Evolutionary conservation across 2,797 vertebrate genomes (phyloP).

Genomic region (Sarcoramphus papa): DNA sequence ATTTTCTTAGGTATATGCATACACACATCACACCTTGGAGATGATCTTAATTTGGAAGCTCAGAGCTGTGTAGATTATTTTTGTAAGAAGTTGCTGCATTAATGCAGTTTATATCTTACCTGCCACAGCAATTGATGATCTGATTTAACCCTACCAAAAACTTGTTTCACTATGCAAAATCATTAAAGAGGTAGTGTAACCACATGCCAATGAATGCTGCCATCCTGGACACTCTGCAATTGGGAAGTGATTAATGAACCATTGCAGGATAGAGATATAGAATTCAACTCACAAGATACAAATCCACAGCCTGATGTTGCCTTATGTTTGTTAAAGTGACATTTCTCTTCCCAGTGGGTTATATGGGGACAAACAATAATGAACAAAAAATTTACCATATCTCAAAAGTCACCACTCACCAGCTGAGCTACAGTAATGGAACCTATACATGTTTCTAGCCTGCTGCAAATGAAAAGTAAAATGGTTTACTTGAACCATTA

Average conservation of each 20-base stretch:
- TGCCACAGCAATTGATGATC: not conserved
- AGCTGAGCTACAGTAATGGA: not conserved
- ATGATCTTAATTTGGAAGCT: not conserved
- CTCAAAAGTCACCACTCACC: not conserved
- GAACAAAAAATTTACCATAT: not conserved
- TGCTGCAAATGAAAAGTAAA: not conserved
- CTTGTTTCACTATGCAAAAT: not conserved
- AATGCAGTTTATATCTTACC: not conserved
- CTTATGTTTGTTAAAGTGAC: not conserved
- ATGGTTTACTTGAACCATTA: not conserved
- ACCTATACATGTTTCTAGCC: not conserved
- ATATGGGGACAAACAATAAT: not conserved
- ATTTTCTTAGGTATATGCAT: not conserved
- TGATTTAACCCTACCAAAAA: not conserved
- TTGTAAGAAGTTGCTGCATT: not conserved
- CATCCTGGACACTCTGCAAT: not conserved
- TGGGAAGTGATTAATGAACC: not conserved
- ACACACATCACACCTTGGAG: not conserved
- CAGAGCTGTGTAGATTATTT: not conserved
- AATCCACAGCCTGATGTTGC: not conserved
- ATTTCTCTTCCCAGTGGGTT: not conserved
- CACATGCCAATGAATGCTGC: not conserved
- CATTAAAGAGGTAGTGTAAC: not conserved
- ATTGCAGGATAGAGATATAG: rapidly evolving
- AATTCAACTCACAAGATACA: not conserved